A percentile compares a stretch with the other conserved stretches of the same genome.
Evolutionary conservation across 53 echinoderm and acorn worm species (phyloP).

Genomic region (Actinopyga echinites): DNA sequence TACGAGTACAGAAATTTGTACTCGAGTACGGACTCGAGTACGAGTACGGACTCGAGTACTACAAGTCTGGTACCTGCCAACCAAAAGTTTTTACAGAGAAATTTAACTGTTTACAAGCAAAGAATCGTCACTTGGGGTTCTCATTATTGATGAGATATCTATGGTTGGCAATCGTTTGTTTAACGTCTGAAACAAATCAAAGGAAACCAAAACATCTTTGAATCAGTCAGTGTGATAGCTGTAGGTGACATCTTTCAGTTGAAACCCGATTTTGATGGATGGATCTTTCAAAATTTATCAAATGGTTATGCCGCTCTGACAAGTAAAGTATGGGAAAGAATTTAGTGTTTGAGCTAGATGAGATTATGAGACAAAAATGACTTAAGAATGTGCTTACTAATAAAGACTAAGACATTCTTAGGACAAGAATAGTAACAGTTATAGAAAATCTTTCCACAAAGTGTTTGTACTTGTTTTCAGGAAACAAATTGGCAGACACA

Average conservation of each 20-base stretch:
- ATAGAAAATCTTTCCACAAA: too few species aligned
- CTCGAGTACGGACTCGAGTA: too few species aligned
- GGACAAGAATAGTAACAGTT: too few species aligned
- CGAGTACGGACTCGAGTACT: too few species aligned
- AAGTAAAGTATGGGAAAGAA: constrained; percentile 32
- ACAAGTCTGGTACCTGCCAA: background rate
- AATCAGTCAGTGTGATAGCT: constrained; percentile 2
- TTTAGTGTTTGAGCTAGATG: constrained; percentile 42
- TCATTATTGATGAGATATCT: constrained; percentile 52
- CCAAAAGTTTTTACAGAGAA: background rate
- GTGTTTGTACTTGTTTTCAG: too few species aligned
- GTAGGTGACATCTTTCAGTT: constrained; percentile 50
- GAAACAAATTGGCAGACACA: too few species aligned
- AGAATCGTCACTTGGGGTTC: background rate
- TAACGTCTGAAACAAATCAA: background rate
- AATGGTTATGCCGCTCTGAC: background rate
- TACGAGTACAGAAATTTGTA: too few species aligned
- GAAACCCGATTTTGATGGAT: constrained; percentile 21
- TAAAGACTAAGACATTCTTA: constrained; percentile 1
- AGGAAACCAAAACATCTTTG: background rate
- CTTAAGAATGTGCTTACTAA: constrained; percentile 9
- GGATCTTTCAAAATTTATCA: constrained; percentile 10
- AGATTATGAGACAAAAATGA: constrained; percentile 53
- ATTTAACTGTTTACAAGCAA: constrained; percentile 20
- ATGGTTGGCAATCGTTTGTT: constrained; percentile 38